Evolutionary conservation across 64 coral and sea anemone genomes (phyloP), one percentile per base, ranked within the genome.

Genomic region (Actinia equina): DNA sequence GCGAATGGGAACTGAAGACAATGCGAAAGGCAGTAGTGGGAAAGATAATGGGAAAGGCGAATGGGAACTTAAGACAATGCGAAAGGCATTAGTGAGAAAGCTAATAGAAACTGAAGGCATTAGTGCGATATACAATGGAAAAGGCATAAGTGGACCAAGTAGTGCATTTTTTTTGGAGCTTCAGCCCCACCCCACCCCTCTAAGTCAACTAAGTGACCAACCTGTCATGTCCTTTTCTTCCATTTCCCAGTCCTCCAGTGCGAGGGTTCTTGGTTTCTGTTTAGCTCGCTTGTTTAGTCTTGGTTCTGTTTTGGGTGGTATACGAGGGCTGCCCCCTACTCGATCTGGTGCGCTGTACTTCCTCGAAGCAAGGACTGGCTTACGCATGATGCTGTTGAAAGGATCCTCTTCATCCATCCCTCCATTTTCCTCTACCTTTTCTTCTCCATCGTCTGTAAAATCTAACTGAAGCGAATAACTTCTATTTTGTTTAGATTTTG

Each of bases 251-350:
- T 89, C 91, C 44, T 97, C 94, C 52, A 84, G 43, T 30, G 88
- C 80, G 43, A 97, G 71, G 0, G 94, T 87, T 86, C 91, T 93
- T 55, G 87, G 94, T 77, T 97, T 97, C 86, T 97, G 94, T 51
- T 93, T 97, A 27, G 87, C 87, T 37, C 94, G 88, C 18, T 88
- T 89, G 37, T 55, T 25, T 19, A 97, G 80, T 17, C 88, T 84
- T 12, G 85, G 82, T 12, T 93, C 84, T 7, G 84, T 80, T 88
- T 77, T 93, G 7, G 85, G 41, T 0, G 49, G 52, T 9, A 76
- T 7, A 2, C 46, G 76, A 11, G 94, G 94, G 26, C 88, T 93
- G 42, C 87, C 84, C 1, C 17, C 70, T 52, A 16, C 82, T 61
- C 4, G 12, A 1, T 61, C 44, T 2, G 90, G 82, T n/a, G 81